Evolutionary conservation across 2,888 invertebrate genomes (phyloP).

Genomic region (Trypoxylon attenuatum): DNA sequence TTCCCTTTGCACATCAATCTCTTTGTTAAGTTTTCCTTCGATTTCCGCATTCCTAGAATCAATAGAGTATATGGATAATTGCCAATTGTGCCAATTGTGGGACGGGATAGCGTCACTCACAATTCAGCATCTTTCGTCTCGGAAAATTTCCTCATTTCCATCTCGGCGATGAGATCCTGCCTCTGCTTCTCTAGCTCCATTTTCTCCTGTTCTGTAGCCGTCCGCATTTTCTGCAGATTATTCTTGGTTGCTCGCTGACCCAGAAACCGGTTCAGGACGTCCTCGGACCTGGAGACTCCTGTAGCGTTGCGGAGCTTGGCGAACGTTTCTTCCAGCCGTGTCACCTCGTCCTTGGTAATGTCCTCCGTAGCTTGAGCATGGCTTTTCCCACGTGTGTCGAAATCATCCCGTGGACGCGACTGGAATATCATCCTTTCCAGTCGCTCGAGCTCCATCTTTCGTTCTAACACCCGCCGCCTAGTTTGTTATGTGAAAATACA

Average conservation of each 20-base stretch:
- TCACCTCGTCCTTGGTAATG: slow-evolving; percentile 73
- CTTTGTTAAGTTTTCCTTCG: slow-evolving; percentile 79
- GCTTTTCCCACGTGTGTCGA: slow-evolving; percentile 62
- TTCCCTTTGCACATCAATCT: slow-evolving; percentile 77
- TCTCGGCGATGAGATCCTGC: slow-evolving; percentile 80
- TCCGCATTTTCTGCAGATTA: slow-evolving; percentile 82
- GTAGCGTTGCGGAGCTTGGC: slow-evolving; percentile 86
- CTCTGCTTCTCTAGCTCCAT: slow-evolving; percentile 81
- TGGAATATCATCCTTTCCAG: slow-evolving; percentile 87
- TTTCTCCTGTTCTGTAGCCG: slow-evolving; percentile 85
- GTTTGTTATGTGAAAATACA: neutral
- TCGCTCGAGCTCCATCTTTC: slow-evolving; percentile 84
- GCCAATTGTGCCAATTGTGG: neutral
- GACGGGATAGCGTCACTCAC: slow-evolving; percentile 76
- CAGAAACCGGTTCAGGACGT: slow-evolving; percentile 84
- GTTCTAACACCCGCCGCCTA: slow-evolving; percentile 82
- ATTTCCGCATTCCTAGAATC: slow-evolving; percentile 82
- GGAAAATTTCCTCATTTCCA: slow-evolving; percentile 86
- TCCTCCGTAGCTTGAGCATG: slow-evolving; percentile 59
- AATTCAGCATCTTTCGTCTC: slow-evolving; percentile 88
- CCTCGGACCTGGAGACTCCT: slow-evolving; percentile 84
- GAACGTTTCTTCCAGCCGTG: slow-evolving; percentile 79
- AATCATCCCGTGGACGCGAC: slow-evolving; percentile 71
- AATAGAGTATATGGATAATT: neutral
- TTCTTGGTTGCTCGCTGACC: slow-evolving; percentile 84